Conservation (phyloP, 2,888 invertebrate species). For the Acleris cristana region DNA sequence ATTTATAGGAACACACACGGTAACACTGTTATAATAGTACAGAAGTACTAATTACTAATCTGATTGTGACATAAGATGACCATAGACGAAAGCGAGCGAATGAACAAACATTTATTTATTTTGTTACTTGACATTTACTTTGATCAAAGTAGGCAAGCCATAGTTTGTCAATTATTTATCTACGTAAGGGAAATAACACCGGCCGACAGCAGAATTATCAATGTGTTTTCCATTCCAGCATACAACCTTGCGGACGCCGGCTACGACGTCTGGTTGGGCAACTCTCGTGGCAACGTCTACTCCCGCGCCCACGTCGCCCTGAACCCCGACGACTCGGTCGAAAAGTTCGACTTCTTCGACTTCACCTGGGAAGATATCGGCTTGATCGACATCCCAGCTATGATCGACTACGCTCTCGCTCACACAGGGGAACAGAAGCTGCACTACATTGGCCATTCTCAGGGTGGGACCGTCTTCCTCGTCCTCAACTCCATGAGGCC, state of each 20-base stretch:
- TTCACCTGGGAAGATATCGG: conserved; percentile 48
- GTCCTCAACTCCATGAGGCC: conserved; percentile 40
- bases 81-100: too few relatives aligned
- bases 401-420: conserved; percentile 42
- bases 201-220: too few relatives aligned
- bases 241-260: conserved; percentile 78
- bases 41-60: too few relatives aligned
- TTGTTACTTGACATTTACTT: too few relatives aligned
- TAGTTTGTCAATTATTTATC: too few relatives aligned
- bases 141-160: too few relatives aligned
- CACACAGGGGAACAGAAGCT: conserved; percentile 40
- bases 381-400: conserved; percentile 40
- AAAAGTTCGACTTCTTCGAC: conserved; percentile 43
- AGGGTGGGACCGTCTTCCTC: conserved; percentile 42
- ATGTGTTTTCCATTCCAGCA: conserved; percentile 30
- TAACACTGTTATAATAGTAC: too few relatives aligned
- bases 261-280: conserved; percentile 89
- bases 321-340: conserved; percentile 24
- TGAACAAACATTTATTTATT: too few relatives aligned
- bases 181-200: too few relatives aligned
- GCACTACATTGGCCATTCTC: conserved; percentile 48
- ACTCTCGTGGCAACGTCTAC: conserved; percentile 86
- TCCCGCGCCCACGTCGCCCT: conserved; percentile 51
- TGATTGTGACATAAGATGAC: too few relatives aligned
- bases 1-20: too few relatives aligned